These are phyloP conservation scores for Microplitis manilae DNA, from an alignment of 2,888 invertebrate species.

Conservation along the genomic window DNA sequence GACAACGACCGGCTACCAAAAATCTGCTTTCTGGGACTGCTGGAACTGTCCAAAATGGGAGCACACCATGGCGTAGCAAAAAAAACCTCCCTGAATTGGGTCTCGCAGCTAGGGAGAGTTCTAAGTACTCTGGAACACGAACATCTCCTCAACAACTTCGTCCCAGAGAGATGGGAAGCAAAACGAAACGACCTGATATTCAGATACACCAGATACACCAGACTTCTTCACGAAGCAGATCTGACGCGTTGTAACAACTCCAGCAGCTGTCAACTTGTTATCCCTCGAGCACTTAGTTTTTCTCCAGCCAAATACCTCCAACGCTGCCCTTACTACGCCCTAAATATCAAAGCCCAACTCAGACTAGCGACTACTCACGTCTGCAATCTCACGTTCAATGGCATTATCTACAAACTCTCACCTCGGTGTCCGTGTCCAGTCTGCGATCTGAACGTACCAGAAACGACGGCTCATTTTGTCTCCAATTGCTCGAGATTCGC, in stretches of 20 bases:
- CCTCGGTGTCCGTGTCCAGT: no score
- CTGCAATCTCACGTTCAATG: no score
- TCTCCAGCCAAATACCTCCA: no score
- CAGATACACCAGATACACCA: background rate
- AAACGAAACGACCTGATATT: background rate
- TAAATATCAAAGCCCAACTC: no score
- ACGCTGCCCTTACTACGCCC: no score
- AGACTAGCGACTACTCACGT: no score
- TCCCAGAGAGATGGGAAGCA: background rate
- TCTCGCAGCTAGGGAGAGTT: background rate
- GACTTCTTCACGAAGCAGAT: background rate
- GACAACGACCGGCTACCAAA: background rate
- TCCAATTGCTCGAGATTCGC: no score
- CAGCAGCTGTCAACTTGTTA: no score
- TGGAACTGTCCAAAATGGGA: background rate
- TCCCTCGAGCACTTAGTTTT: no score
- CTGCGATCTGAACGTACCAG: no score
- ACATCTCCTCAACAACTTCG: background rate
- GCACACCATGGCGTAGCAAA: background rate
- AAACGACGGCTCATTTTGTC: no score
- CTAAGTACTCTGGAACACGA: background rate
- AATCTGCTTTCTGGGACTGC: background rate
- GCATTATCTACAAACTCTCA: no score
- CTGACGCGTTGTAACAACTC: background rate
- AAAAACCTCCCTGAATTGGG: background rate